phyloP scores from a whole-genome alignment of 2,888 invertebrate genomes.

The Scaptodrosophila latifasciaeformis region DNA sequence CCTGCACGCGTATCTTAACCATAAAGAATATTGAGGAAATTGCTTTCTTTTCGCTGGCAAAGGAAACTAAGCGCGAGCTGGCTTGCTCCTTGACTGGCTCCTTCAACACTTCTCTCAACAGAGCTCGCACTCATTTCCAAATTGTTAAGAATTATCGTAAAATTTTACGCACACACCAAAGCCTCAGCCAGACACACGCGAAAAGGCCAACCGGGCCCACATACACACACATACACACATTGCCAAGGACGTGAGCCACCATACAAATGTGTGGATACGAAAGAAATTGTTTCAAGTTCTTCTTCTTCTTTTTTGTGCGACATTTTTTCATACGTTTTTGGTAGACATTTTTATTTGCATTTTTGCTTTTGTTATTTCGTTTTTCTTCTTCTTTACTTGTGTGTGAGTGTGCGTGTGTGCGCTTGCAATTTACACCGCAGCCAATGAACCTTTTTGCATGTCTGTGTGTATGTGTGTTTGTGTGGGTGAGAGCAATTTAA shows the following conservation, averaged over 20 bases:
- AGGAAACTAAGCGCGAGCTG: not conserved
- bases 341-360: slow-evolving; percentile 26
- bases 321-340: slow-evolving; percentile 10
- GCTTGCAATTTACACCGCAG: slow-evolving; percentile 14
- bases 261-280: slow-evolving; percentile 38
- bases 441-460: not conserved
- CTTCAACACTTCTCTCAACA: slow-evolving; percentile 27
- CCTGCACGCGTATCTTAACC: slow-evolving; percentile 16
- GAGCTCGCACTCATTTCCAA: slow-evolving; percentile 56
- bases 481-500: slow-evolving; percentile 18
- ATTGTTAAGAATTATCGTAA: slow-evolving; percentile 64
- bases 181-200: slow-evolving; percentile 1
- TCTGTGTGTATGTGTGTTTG: slow-evolving; percentile 10
- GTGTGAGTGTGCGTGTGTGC: not conserved
- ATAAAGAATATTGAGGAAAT: slow-evolving; percentile 63
- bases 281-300: slow-evolving; percentile 13
- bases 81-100: not conserved
- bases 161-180: slow-evolving; percentile 49
- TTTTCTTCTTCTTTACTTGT: too few relatives aligned
- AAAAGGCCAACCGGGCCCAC: too few relatives aligned
- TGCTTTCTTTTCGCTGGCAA: slow-evolving; percentile 57
- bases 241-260: slow-evolving; percentile 45
- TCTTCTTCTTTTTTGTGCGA: slow-evolving; percentile 19
- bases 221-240: slow-evolving; percentile 10
- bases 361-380: not conserved